These are phyloP conservation scores for Osmerus eperlanus DNA, from an alignment of 2,113 vertebrate genomes.

Conservation along the genomic window DNA sequence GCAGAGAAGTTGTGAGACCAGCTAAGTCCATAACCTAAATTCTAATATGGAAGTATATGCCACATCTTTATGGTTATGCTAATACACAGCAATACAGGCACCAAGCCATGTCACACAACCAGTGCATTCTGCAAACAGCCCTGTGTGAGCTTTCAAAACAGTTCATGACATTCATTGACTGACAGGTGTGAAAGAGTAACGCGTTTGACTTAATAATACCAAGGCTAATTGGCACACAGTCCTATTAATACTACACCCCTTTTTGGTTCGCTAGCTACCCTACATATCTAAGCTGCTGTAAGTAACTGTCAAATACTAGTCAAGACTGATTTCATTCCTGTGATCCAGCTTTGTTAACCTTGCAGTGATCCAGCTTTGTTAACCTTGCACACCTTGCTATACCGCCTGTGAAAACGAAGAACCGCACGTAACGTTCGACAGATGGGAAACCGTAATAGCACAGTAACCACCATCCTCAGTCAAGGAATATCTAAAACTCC, in stretches of 20 bases:
- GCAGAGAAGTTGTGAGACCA: no score
- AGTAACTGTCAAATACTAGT: neutral
- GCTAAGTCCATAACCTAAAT: no score
- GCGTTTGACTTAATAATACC: no score
- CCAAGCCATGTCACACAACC: no score
- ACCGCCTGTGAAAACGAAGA: conserved; percentile 44
- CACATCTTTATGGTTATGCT: no score
- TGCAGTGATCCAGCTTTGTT: conserved; percentile 7
- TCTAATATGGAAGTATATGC: no score
- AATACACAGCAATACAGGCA: no score
- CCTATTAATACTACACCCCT: no score
- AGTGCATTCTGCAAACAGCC: neutral
- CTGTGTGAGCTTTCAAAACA: neutral
- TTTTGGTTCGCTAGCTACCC: neutral
- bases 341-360: neutral
- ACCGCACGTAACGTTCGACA: conserved; percentile 29
- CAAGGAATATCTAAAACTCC: neutral
- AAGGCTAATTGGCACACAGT: no score
- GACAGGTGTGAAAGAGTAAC: neutral
- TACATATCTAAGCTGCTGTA: neutral
- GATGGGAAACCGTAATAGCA: conserved; percentile 36
- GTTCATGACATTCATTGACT: neutral
- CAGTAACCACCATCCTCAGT: conserved; percentile 47
- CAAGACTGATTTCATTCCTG: neutral
- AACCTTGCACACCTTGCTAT: conserved; percentile 65